A percentile compares a stretch with the other conserved stretches of the same genome.
Evolutionary conservation across 2,888 invertebrate genomes (phyloP).

Genomic region (Mesopsocus fuscifrons): DNA sequence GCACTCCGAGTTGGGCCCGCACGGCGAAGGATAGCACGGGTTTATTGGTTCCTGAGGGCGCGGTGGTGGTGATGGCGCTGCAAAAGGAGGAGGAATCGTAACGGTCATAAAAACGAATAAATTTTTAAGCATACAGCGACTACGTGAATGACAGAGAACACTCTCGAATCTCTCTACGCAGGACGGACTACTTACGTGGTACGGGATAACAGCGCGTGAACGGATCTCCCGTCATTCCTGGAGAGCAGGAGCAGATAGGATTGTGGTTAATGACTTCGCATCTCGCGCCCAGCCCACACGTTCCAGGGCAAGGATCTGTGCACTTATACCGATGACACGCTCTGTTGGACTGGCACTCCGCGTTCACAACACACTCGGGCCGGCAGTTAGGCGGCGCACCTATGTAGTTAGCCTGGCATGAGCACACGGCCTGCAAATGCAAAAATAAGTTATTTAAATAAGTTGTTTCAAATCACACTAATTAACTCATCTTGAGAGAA

Average conservation of each 20-base stretch:
- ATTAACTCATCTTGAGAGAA: too few relatives aligned
- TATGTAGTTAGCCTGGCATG: conserved; percentile 39
- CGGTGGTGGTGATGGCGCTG: conserved; percentile 20
- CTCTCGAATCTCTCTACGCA: too few relatives aligned
- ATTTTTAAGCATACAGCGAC: too few relatives aligned
- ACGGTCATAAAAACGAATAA: too few relatives aligned
- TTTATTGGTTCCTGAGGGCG: conserved; percentile 24
- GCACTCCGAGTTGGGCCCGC: conserved; percentile 30
- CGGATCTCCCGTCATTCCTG: conserved; percentile 21
- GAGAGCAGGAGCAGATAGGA: conserved; percentile 22
- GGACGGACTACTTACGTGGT: conserved; percentile 15
- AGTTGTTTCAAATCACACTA: too few relatives aligned
- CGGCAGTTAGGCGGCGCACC: conserved; percentile 42
- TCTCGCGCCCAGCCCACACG: conserved; percentile 21
- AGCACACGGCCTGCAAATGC: conserved; percentile 22
- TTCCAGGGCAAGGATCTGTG: conserved; percentile 22
- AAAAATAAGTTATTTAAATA: conserved; percentile 19
- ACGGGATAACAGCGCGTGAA: conserved; percentile 24
- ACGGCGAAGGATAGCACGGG: conserved; percentile 43
- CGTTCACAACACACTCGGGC: conserved; percentile 23
- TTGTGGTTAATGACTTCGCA: conserved; percentile 22
- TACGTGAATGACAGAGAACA: too few relatives aligned
- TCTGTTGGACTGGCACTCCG: conserved; percentile 21
- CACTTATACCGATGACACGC: conserved; percentile 23
- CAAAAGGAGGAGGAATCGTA: too few relatives aligned